Base-by-base conservation (phyloP, 1,140 invertebrate species). In the Brachionus rotundiformis region DNA sequence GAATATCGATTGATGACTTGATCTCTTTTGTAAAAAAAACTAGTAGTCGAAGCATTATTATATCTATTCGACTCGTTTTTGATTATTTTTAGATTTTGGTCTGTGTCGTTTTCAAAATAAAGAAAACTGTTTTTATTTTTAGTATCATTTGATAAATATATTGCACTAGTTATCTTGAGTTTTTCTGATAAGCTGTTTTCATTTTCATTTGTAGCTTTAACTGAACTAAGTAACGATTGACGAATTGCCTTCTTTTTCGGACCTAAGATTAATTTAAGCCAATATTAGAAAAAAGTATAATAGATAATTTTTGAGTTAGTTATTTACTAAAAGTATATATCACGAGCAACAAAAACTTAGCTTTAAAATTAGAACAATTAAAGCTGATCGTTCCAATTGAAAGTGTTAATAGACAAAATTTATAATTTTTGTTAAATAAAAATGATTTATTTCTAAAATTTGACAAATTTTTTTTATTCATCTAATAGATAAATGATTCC, bases 201-300 rank as follows among this genome's bases (percentile, higher is more conserved):
- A 36, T 68, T 39, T 68, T 68, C 63, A 36, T 39, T 68, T 68
- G 63, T 3, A 16, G 16, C 33, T 36, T 68, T 68, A 33, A 68
- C 19, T 33, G 63, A 68, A 36, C 63, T 68, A 68, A 68, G 29
- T 68, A 68, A 8, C n/a, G 63, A 68, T 68, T 68, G 63, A 68
- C 63, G 63, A 68, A 68, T 68, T 11, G 63, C n/a, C 63, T 68
- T 68, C 63, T 68, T 68, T 68, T 68, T 68, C 31, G 63, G 16
- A 68, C 63, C 63, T 68, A 7, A 36, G 16, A 10, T 19, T 6
- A 36, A 33, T 16, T 33, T 36, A 68, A 68, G 16, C 16, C 36
- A 2, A 27, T 63, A 23, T 29, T n/a, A 63, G 10, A 54, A 54
- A 63, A 63, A 1, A 36, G 36, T 8, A 36, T 36, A 19, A 33